A percentile compares a stretch with the other conserved stretches of the same genome.
These are phyloP conservation scores for Hirtodrosophila alboralis DNA, from an alignment of 2,888 invertebrate species.

Conservation along the genomic window DNA sequence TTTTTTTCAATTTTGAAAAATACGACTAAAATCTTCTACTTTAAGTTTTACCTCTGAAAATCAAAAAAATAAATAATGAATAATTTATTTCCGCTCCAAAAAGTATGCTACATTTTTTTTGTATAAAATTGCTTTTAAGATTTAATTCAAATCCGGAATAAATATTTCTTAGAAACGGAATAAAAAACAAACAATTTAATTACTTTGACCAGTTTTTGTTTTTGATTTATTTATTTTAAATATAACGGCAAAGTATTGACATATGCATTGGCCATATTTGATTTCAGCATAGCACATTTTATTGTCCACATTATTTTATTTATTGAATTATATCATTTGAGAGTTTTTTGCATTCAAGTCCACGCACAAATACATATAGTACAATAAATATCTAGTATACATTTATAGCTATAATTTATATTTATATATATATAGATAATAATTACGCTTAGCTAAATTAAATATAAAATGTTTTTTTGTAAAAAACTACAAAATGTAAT, in stretches of 20 bases:
- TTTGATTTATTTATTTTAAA: constrained; percentile 20
- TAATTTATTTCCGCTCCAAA: too few relatives aligned
- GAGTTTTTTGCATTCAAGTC: constrained; percentile 48
- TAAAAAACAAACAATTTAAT: background rate
- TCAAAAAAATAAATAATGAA: too few relatives aligned
- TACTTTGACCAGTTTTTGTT: constrained; percentile 3
- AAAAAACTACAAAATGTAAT: constrained; percentile 55
- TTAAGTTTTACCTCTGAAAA: too few relatives aligned
- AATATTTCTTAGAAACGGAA: too few relatives aligned
- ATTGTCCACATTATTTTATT: constrained; percentile 67
- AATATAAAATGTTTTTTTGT: constrained; percentile 10
- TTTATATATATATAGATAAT: constrained; percentile 32
- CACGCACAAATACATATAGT: constrained; percentile 27
- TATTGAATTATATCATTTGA: constrained; percentile 11
- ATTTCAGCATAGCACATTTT: constrained; percentile 58
- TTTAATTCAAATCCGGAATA: too few relatives aligned
- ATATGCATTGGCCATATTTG: constrained; percentile 21
- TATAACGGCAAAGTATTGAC: constrained; percentile 21
- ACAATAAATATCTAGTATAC: constrained; percentile 15
- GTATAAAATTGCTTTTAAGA: too few relatives aligned
- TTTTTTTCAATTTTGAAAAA: too few relatives aligned
- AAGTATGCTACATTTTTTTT: too few relatives aligned
- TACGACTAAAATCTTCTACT: too few relatives aligned
- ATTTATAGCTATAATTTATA: constrained; percentile 31
- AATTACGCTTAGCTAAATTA: constrained; percentile 46